Evolutionary conservation across 2,888 invertebrate genomes (phyloP).

Genomic region (Sclerodermus sp.): DNA sequence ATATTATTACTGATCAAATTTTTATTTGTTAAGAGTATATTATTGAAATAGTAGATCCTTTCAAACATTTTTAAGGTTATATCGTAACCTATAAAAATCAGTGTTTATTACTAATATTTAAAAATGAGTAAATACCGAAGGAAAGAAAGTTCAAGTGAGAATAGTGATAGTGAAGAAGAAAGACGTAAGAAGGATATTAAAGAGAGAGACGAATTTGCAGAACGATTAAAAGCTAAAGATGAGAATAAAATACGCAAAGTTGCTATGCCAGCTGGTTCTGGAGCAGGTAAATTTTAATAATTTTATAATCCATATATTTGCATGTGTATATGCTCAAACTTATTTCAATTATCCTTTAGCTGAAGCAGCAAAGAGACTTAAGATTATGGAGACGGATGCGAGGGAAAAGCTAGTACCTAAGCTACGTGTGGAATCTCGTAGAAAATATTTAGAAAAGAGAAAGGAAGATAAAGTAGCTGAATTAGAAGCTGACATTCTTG

Average conservation of each 20-base stretch:
- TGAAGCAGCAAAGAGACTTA: conserved; percentile 88
- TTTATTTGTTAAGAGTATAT: too few relatives aligned
- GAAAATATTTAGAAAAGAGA: conserved; percentile 93
- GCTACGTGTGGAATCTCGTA: conserved; percentile 84
- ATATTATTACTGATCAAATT: too few relatives aligned
- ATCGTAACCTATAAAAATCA: too few relatives aligned
- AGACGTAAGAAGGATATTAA: conserved; percentile 79
- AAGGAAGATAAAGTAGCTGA: conserved; percentile 96
- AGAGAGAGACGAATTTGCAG: conserved; percentile 93
- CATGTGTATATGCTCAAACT: not conserved
- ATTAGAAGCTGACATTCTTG: conserved; percentile 89
- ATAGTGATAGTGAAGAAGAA: conserved; percentile 77
- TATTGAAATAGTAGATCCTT: too few relatives aligned
- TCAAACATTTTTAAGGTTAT: too few relatives aligned
- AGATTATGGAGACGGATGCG: conserved; percentile 79
- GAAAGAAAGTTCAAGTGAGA: conserved; percentile 62
- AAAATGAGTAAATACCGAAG: conserved; percentile 54
- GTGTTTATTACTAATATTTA: conserved; percentile 1
- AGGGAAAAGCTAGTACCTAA: conserved; percentile 85
- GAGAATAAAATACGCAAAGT: conserved; percentile 84
- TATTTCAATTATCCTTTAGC: conserved; percentile 23
- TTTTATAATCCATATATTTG: not conserved
- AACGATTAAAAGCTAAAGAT: conserved; percentile 85
- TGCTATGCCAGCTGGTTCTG: conserved; percentile 50
- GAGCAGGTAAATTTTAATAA: conserved; percentile 36